Evolutionary conservation across 2,888 invertebrate species (phyloP).

Genomic region (Epirrhoe alternata): DNA sequence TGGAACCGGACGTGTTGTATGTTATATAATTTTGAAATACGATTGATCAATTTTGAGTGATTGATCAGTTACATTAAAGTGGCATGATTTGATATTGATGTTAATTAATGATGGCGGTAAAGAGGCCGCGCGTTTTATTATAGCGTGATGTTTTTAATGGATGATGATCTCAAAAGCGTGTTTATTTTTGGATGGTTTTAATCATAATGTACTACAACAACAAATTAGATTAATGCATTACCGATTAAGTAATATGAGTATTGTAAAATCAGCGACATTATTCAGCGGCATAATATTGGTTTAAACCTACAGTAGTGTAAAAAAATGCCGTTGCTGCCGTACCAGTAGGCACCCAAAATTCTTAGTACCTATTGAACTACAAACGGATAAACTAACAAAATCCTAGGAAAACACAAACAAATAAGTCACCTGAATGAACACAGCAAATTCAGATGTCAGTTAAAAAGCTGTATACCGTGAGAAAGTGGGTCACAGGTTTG

Average conservation of each 20-base stretch:
- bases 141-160: slow-evolving; percentile 5
- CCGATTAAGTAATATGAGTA: too few relatives aligned
- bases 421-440: not conserved
- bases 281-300: too few relatives aligned
- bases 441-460: not conserved
- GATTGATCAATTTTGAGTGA: slow-evolving; percentile 41
- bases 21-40: slow-evolving; percentile 36
- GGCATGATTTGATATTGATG: slow-evolving; percentile 36
- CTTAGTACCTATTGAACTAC: too few relatives aligned
- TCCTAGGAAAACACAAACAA: not conserved
- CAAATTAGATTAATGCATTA: too few relatives aligned
- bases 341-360: too few relatives aligned
- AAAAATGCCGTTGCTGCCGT: too few relatives aligned
- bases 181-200: too few relatives aligned
- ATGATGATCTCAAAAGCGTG: not conserved
- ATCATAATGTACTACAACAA: too few relatives aligned
- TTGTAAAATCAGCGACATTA: too few relatives aligned
- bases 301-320: too few relatives aligned
- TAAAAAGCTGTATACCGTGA: slow-evolving; percentile 8
- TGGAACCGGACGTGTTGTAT: slow-evolving; percentile 35
- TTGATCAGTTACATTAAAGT: slow-evolving; percentile 39
- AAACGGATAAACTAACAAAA: not conserved
- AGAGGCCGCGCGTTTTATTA: not conserved
- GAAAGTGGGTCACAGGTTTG: slow-evolving; percentile 25
- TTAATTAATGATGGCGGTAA: slow-evolving; percentile 29